A percentile compares a stretch with the other conserved stretches of the same genome.
phyloP scores from a whole-genome alignment of 2,888 invertebrate species.

The Cryptops parisi region DNA sequence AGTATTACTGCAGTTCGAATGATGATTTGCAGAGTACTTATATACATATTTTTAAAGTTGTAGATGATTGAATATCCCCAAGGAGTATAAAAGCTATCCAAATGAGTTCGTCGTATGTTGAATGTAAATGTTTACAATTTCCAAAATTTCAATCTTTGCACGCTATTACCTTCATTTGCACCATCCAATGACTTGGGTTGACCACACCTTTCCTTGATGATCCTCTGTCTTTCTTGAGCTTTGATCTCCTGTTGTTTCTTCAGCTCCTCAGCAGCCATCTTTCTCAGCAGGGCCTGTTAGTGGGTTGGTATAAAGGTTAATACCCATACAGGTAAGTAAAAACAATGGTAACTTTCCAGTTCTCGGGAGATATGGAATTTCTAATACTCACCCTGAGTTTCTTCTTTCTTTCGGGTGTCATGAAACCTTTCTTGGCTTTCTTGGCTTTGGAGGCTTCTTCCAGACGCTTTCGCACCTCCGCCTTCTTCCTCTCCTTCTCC shows the following conservation, averaged over 20 bases:
- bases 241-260: slow-evolving; percentile 99
- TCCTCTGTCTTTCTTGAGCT: slow-evolving; percentile 93
- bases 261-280: slow-evolving; percentile 99
- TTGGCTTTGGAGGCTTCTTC: slow-evolving; percentile 97
- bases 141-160: neutral
- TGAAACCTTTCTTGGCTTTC: slow-evolving; percentile 99
- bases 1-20: too few relatives aligned
- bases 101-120: neutral
- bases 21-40: too few relatives aligned
- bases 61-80: too few relatives aligned
- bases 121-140: neutral
- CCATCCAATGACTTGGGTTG: slow-evolving; percentile 80
- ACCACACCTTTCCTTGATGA: slow-evolving; percentile 90
- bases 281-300: slow-evolving; percentile 86
- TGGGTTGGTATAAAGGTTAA: too few relatives aligned
- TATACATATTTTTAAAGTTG: too few relatives aligned
- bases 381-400: slow-evolving; percentile 75
- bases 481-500: slow-evolving; percentile 96
- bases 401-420: slow-evolving; percentile 99
- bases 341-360: neutral
- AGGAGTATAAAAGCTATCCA: neutral
- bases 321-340: too few relatives aligned
- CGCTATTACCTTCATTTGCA: slow-evolving; percentile 75
- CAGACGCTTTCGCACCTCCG: slow-evolving; percentile 96
- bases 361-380: neutral